Evolutionary conservation across 1,140 invertebrate genomes (phyloP).

Genomic region (Idris sp.): DNA sequence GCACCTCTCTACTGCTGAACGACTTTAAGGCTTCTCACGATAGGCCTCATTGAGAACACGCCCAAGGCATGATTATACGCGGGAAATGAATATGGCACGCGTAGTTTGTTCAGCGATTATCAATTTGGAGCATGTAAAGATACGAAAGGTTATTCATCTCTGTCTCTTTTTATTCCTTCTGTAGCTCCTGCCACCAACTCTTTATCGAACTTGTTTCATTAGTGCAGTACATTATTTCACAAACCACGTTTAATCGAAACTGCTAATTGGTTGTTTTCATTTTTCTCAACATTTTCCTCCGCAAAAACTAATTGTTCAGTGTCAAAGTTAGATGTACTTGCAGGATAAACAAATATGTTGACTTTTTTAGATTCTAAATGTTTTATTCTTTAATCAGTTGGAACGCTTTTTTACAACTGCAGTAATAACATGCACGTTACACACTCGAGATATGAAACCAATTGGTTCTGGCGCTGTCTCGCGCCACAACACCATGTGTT

Average conservation of each 20-base stretch:
- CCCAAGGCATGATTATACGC: conserved; percentile 65
- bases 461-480: conserved; percentile 58
- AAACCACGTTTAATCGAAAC: conserved; percentile 7
- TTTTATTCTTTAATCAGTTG: conserved; percentile 22
- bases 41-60: conserved; percentile 62
- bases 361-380: conserved; percentile 28
- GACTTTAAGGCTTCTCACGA: conserved; percentile 61
- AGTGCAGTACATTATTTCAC: conserved; percentile 1
- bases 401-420: conserved; percentile 35
- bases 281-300: too few relatives aligned
- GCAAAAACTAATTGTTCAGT: too few relatives aligned
- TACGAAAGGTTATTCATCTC: conserved; percentile 41
- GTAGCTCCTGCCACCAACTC: conserved; percentile 1
- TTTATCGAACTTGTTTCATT: conserved; percentile 22
- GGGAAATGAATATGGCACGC: conserved; percentile 66
- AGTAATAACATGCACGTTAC: conserved; percentile 46
- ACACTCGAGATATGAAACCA: conserved; percentile 58
- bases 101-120: conserved; percentile 69
- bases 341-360: conserved; percentile 21
- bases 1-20: conserved; percentile 54
- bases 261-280: background rate
- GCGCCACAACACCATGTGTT: conserved; percentile 71
- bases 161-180: conserved; percentile 23
- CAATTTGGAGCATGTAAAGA: conserved; percentile 65
- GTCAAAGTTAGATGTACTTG: conserved; percentile 8